A percentile compares a stretch with the other conserved stretches of the same genome.
Conservation (phyloP, 2,797 vertebrate species). For the Epinephelus malabaricus region DNA sequence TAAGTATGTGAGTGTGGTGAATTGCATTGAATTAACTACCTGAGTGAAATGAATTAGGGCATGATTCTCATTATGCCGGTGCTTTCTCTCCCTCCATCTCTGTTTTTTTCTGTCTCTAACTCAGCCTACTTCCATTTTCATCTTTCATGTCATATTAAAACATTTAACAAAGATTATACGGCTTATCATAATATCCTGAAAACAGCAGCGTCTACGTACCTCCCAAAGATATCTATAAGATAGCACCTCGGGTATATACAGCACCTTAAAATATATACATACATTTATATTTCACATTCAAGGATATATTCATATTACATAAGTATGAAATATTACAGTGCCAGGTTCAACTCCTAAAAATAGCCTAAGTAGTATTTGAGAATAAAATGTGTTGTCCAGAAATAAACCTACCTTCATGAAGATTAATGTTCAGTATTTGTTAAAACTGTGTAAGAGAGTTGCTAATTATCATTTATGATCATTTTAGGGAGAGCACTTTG, state of each 20-base stretch:
- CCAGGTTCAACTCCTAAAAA: neutral
- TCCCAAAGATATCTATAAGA: neutral
- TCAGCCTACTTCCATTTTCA: conserved; percentile 37
- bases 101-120: conserved; percentile 1
- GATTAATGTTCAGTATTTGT: too few relatives aligned
- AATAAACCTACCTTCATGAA: too few relatives aligned
- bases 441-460: too few relatives aligned
- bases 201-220: neutral
- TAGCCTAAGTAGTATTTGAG: neutral
- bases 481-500: neutral
- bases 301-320: neutral
- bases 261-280: neutral
- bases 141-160: conserved; percentile 41
- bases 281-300: neutral
- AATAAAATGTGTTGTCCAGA: neutral
- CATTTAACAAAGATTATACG: conserved; percentile 49
- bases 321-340: neutral
- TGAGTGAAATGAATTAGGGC: conserved; percentile 68
- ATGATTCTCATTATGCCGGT: conserved; percentile 49
- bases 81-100: conserved; percentile 20
- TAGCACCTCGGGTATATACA: neutral
- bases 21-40: conserved; percentile 71
- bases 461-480: neutral
- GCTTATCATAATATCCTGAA: conserved; percentile 18
- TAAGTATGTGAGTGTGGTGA: conserved; percentile 65